Evolutionary conservation across 2,888 invertebrate species (phyloP).

Genomic region (Rugalucina vietnamica): DNA sequence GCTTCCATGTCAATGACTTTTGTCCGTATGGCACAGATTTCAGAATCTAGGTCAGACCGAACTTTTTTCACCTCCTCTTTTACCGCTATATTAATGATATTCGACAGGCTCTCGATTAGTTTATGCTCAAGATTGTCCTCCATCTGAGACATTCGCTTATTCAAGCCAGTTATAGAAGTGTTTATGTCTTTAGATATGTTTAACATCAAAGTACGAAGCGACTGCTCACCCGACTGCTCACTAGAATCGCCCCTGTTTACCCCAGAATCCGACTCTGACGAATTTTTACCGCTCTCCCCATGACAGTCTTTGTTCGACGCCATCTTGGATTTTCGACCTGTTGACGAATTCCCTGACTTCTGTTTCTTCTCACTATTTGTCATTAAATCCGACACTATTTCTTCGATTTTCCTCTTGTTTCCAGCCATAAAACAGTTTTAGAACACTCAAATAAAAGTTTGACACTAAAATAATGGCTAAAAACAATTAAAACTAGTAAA

Average conservation of each 20-base stretch:
- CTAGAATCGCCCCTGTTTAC: not conserved
- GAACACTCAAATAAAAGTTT: not conserved
- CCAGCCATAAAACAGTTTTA: not conserved
- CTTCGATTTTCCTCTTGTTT: not conserved
- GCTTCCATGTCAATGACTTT: not conserved
- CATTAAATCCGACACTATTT: not conserved
- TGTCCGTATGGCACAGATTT: not conserved
- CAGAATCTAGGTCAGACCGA: not conserved
- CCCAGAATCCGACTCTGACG: not conserved
- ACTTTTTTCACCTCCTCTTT: conserved; percentile 3
- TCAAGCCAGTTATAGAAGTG: not conserved
- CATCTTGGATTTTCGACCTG: not conserved
- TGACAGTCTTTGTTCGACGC: not conserved
- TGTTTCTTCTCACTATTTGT: not conserved
- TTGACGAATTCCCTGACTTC: not conserved
- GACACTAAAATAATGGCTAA: not conserved
- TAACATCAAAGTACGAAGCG: not conserved
- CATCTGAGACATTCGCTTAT: not conserved
- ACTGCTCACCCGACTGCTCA: not conserved
- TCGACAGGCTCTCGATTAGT: not conserved
- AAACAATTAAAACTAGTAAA: not conserved
- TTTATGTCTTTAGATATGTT: not conserved
- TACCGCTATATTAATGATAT: not conserved
- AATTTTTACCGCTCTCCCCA: not conserved
- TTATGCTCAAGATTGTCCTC: not conserved